Evolutionary conservation across 2,797 vertebrate genomes (phyloP), one percentile per base, ranked within the genome.

Genomic region (Crossoptilon crossoptilon): DNA sequence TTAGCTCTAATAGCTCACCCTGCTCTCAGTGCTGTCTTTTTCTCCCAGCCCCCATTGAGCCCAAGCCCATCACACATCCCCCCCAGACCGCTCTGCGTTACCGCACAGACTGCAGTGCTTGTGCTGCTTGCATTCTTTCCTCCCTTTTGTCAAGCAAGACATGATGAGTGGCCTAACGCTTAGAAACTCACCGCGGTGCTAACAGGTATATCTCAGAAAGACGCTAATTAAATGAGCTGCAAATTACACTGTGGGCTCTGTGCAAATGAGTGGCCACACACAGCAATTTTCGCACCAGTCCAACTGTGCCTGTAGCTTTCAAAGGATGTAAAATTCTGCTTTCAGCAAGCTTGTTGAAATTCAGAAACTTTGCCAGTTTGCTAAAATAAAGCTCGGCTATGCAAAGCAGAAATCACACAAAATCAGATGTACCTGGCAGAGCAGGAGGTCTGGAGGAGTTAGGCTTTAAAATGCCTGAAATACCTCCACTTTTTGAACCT

Each of bases 371-470:
- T 94, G 90, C 86, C 91, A 87, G 88, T 60, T 81, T 16, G 24
- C 85, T 93, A 64, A 92, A 91, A 90, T 39, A 63, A 60, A 91
- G 72, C 87, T 93, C 73, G 75, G 85, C 88, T 79, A 70, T 41
- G 88, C 68, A 64, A 94, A 88, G 68, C 53, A 60, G 60, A 86
- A 93, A 74, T 11, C 63, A 70, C 60, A 88, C 53, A 56, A 86
- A 95, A 90, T 91, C 88, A 92, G 77, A 93, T 90, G 94, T 94
- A 94, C 93, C 94, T 96, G 80, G 70, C 24, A 58, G 94, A 93
- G 96, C 94, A 64, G 95, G 94, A 94, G 93, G 92, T 91, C 92
- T 84, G 87, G 75, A 91, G 70, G 22, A 93, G 68, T 46, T 63
- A 59, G 68, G 90, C 84, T 82, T 91, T 79, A 43, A 78, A 88